Conservation (phyloP, 2,113 vertebrate species). For the Mastomys coucha region DNA sequence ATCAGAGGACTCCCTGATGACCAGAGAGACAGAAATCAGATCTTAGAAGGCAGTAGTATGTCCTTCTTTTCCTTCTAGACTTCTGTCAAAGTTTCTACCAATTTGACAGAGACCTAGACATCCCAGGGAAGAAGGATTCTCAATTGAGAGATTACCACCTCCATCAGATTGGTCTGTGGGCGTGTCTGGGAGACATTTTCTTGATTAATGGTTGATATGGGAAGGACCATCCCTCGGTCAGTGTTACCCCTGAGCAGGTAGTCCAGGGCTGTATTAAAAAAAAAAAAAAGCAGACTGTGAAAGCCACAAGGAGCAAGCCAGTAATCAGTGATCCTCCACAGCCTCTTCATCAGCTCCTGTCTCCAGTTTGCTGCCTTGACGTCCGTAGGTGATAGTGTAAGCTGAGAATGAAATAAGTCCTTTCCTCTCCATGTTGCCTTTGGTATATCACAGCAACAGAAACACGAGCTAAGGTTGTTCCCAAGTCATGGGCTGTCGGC, state of each 20-base stretch:
- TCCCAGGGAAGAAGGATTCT: not conserved
- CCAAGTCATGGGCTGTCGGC: fast-evolving
- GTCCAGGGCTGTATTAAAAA: not conserved
- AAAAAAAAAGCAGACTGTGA: not conserved
- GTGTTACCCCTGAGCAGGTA: not conserved
- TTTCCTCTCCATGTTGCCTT: not conserved
- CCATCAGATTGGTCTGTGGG: not conserved
- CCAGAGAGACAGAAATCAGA: not conserved
- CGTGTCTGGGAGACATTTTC: not conserved
- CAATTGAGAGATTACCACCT: not conserved
- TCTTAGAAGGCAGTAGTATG: not conserved
- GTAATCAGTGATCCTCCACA: not conserved
- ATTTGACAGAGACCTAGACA: not conserved
- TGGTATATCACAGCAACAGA: not conserved
- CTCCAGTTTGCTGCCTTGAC: not conserved
- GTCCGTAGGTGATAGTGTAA: not conserved
- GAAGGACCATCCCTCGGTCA: not conserved
- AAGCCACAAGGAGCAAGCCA: not conserved
- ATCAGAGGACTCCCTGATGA: not conserved
- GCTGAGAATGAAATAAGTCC: too few relatives aligned
- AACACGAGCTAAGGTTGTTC: not conserved
- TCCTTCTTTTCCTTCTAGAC: not conserved
- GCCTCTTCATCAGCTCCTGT: not conserved
- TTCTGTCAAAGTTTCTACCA: not conserved
- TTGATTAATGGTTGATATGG: not conserved